Evolutionary conservation across 2,797 vertebrate genomes (phyloP), one percentile per base, ranked within the genome.

Genomic region (Mormyrus proboscirostris): DNA sequence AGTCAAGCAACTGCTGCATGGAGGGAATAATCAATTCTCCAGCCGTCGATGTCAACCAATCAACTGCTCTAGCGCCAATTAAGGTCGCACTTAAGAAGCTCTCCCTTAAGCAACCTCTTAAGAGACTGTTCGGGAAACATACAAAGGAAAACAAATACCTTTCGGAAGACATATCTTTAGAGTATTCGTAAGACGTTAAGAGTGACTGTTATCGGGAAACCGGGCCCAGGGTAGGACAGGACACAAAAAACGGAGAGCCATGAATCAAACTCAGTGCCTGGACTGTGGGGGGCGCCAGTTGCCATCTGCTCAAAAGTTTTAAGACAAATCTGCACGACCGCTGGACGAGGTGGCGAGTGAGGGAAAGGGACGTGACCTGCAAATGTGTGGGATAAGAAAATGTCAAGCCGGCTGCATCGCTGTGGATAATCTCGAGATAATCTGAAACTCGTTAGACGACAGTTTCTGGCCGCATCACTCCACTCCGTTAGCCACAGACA

Each of bases 351-450:
- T 16, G 73, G 73, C 16, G 73, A 79, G 14, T 8, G 38, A 44
- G 73, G 38, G 38, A 19, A 79, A 44, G 38, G 38, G 16, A 41
- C 41, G 41, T 41, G 41, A 41, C 73, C 73, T 79, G 73, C 73
- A 79, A 84, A 49, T 84, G 82, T 51, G 82, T 5, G 44, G 82
- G 82, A 51, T 84, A 84, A 49, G 41, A 44, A 51, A 49, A 49
- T 84, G 82, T 84, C 82, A 84, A 84, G 44, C 82, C 44, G 44
- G 82, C 82, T 84, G 22, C 82, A 29, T 14, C n/a, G 22, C 10
- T 29, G 22, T 49, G 47, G 82, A 49, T 84, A 49, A 84, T 84
- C 41, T 84, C n/a, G 82, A 84, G 82, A 84, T 84, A 49, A 84
- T 84, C 82, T 84, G 82, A 84, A 51, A 79, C 38, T 79, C 73